Conservation (phyloP, 1,140 invertebrate genomes). For the Leptopilina boulardi region DNA sequence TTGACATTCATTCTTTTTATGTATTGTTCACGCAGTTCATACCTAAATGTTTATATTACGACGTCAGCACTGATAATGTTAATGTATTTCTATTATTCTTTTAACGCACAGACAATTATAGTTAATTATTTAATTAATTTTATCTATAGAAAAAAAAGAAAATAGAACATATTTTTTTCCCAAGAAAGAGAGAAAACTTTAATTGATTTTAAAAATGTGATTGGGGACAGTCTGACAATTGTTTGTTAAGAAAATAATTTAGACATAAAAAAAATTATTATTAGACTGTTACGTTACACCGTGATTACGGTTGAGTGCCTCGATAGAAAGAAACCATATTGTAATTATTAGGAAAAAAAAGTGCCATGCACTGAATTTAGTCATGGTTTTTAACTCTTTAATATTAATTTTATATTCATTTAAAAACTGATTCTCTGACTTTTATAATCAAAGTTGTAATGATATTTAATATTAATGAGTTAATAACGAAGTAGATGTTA, state of each 20-base stretch:
- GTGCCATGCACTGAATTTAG: constrained; percentile 6
- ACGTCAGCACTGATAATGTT: no score
- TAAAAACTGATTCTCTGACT: background rate
- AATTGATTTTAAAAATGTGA: background rate
- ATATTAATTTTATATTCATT: background rate
- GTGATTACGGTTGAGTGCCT: background rate
- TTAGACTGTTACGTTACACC: background rate
- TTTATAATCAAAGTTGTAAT: background rate
- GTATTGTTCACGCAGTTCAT: no score
- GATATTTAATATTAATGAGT: background rate
- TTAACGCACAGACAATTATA: no score
- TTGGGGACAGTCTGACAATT: background rate
- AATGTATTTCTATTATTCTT: no score
- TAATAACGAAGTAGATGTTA: no score
- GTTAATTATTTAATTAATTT: no score
- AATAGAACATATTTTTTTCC: background rate
- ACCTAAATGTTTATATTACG: no score
- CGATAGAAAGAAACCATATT: background rate
- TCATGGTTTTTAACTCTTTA: background rate
- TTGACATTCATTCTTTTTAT: background rate
- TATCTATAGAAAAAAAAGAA: no score
- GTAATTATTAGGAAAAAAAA: background rate
- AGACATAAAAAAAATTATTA: background rate
- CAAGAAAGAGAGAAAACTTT: background rate
- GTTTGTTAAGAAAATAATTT: background rate